A percentile compares a stretch with the other conserved stretches of the same genome.
phyloP scores from a whole-genome alignment of 2,113 vertebrate species.

The Beaufortia kweichowensis region DNA sequence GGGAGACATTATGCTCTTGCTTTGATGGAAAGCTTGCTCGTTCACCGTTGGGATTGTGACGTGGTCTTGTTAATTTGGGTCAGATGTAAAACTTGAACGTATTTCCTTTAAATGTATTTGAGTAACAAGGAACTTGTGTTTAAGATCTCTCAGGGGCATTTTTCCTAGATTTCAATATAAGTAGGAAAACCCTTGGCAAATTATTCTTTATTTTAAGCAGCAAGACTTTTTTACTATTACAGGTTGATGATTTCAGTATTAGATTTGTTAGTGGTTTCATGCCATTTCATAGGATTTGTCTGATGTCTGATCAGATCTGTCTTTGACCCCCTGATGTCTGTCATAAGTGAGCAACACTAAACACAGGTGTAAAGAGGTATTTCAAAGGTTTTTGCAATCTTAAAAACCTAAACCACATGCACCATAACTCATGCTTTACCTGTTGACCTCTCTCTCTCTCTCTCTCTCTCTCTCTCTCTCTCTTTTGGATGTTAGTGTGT shows the following conservation, averaged over 20 bases:
- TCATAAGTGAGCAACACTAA: no score
- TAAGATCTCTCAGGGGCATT: constrained; percentile 37
- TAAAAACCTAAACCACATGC: no score
- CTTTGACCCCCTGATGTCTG: no score
- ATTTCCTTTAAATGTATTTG: constrained; percentile 45
- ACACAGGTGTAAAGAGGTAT: no score
- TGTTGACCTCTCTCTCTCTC: not conserved
- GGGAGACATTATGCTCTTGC: constrained; percentile 64
- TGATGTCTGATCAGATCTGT: not conserved
- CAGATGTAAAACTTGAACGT: constrained; percentile 53
- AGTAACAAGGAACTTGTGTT: constrained; percentile 60
- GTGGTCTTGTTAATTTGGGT: constrained; percentile 59
- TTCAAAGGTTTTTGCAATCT: no score
- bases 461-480: not conserved
- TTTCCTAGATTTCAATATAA: constrained; percentile 52
- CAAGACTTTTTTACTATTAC: not conserved
- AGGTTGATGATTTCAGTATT: not conserved
- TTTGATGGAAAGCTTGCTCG: constrained; percentile 64
- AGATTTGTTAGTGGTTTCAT: not conserved
- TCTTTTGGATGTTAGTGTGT: not conserved
- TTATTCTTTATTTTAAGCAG: constrained; percentile 37
- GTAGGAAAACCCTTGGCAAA: constrained; percentile 40
- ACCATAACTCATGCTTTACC: no score
- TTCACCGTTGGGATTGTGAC: constrained; percentile 58
- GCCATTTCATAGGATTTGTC: not conserved